A percentile compares a stretch with the other conserved stretches of the same genome.
Evolutionary conservation across 1,140 invertebrate species (phyloP).

Genomic region (Papilio helenus): DNA sequence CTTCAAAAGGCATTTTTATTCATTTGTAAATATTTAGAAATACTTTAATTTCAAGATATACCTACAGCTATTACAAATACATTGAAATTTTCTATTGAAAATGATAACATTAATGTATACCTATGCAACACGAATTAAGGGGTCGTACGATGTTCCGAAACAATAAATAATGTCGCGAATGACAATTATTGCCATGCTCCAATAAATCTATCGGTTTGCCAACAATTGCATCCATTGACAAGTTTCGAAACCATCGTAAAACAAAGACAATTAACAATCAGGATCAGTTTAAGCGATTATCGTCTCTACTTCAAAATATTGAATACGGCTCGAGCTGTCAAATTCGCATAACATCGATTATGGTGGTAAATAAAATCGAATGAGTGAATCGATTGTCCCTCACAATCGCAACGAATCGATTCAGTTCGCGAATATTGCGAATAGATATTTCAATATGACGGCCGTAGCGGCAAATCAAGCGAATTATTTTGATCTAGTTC

Average conservation of each 20-base stretch:
- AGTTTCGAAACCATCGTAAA: conserved; percentile 68
- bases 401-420: conserved; percentile 72
- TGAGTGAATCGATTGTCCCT: conserved; percentile 63
- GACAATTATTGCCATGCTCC: conserved; percentile 73
- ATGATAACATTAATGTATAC: not conserved
- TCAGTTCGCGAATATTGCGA: conserved; percentile 66
- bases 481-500: conserved; percentile 64
- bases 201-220: conserved; percentile 73
- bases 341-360: conserved; percentile 38
- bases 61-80: no score
- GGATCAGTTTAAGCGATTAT: conserved; percentile 49
- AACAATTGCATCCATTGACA: conserved; percentile 70
- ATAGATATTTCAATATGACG: conserved; percentile 61
- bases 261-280: conserved; percentile 71
- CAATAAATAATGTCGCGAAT: conserved; percentile 64
- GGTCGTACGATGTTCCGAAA: conserved; percentile 39
- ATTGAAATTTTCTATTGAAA: not conserved
- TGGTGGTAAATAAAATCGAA: conserved; percentile 48
- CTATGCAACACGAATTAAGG: not conserved
- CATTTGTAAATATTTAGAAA: no score
- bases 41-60: no score
- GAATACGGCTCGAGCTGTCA: conserved; percentile 11
- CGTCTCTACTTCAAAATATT: conserved; percentile 44
- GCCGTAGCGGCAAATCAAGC: conserved; percentile 57
- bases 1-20: no score